Evolutionary conservation across 2,888 invertebrate species (phyloP).

Genomic region (Tetropium fuscum): DNA sequence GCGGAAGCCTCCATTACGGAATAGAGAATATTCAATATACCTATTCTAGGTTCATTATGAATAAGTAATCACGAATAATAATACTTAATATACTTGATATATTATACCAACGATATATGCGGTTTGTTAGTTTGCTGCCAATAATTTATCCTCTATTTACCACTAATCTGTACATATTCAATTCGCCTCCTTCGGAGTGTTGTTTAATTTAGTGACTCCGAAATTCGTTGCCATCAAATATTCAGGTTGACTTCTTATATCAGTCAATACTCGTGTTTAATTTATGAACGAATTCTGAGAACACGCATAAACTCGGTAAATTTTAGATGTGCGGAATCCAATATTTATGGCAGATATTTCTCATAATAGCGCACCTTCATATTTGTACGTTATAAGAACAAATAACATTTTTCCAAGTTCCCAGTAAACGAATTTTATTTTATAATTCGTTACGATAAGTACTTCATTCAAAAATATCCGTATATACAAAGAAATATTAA

Average conservation of each 20-base stretch:
- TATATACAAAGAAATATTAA: no score
- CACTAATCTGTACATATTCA: conserved; percentile 25
- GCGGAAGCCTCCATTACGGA: no score
- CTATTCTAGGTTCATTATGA: no score
- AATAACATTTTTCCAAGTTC: background rate
- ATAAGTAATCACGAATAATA: no score
- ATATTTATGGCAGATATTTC: conserved; percentile 21
- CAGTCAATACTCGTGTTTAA: conserved; percentile 28
- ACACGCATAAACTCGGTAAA: conserved; percentile 25
- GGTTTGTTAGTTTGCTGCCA: no score
- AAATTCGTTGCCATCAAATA: conserved; percentile 27
- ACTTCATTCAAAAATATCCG: no score
- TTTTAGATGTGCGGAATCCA: conserved; percentile 21
- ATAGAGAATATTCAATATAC: no score
- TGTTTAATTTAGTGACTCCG: conserved; percentile 16
- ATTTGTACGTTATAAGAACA: no score
- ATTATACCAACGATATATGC: no score
- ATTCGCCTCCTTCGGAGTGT: conserved; percentile 16
- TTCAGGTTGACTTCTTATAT: conserved; percentile 47
- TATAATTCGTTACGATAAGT: no score
- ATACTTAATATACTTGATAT: no score
- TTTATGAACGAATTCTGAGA: conserved; percentile 25
- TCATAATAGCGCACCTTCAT: conserved; percentile 4
- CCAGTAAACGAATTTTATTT: no score
- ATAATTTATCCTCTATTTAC: conserved; percentile 15